A percentile compares a stretch with the other conserved stretches of the same genome.
Conservation (phyloP, 2,888 invertebrate species). For the Atethmia centrago region DNA sequence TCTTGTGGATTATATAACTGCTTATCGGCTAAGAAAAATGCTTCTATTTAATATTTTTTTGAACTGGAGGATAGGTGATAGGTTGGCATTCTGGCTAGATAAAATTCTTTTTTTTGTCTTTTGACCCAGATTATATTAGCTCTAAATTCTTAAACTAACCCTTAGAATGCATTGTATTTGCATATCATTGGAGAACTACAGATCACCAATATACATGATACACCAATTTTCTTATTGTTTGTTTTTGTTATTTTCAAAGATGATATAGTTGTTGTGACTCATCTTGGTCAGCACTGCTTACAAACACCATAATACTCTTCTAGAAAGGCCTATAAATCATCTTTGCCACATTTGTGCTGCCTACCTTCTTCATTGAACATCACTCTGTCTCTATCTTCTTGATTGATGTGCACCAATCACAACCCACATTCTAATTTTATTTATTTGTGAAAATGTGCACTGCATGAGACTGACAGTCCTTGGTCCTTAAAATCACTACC, state of each 20-base stretch:
- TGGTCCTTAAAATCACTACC: background rate
- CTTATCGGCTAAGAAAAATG: background rate
- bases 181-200: background rate
- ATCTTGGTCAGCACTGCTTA: background rate
- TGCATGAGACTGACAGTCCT: background rate
- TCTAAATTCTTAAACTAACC: background rate
- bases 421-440: background rate
- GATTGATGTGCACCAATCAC: background rate
- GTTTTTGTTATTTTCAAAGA: conserved; percentile 4
- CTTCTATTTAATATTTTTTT: background rate
- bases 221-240: background rate
- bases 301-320: too few relatives aligned
- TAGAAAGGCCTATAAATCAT: background rate
- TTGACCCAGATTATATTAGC: background rate
- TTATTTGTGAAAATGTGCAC: background rate
- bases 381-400: background rate
- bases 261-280: background rate
- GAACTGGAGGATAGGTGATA: conserved; percentile 1
- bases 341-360: background rate
- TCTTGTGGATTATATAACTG: conserved; percentile 4
- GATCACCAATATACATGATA: background rate
- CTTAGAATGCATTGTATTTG: too few relatives aligned
- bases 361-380: background rate
- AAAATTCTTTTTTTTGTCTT: background rate
- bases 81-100: conserved; percentile 23